phyloP scores from a whole-genome alignment of 37 sponge, comb jelly and placozoan species.

The Amphimedon queenslandica region DNA sequence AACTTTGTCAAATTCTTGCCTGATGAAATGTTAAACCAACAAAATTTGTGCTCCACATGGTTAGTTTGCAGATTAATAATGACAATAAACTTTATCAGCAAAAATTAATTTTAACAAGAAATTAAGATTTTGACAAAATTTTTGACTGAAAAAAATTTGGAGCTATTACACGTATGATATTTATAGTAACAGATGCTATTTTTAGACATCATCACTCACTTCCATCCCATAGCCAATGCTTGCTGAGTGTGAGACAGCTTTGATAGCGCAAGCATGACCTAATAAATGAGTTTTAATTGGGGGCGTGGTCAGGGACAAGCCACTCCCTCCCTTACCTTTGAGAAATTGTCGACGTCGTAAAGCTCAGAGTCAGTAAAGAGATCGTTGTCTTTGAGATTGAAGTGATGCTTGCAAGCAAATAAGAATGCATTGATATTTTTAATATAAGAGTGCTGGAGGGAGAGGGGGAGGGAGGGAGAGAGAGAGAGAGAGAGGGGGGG shows the following conservation, averaged over 20 bases:
- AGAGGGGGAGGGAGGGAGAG: neutral
- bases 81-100: too few relatives aligned
- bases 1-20: too few relatives aligned
- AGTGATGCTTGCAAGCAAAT: slow-evolving; percentile 41
- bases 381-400: slow-evolving; percentile 37
- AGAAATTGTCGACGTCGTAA: slow-evolving; percentile 77
- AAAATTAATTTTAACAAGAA: too few relatives aligned
- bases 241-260: slow-evolving; percentile 56
- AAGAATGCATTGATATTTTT: slow-evolving; percentile 77
- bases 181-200: too few relatives aligned
- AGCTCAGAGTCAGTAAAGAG: slow-evolving; percentile 74
- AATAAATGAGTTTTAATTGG: neutral
- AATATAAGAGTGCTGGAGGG: slow-evolving; percentile 57
- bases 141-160: too few relatives aligned
- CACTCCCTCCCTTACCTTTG: slow-evolving; percentile 45
- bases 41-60: too few relatives aligned
- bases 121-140: too few relatives aligned
- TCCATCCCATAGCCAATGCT: slow-evolving; percentile 60
- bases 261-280: slow-evolving; percentile 73
- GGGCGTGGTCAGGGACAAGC: neutral
- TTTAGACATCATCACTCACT: slow-evolving; percentile 41
- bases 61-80: too few relatives aligned
- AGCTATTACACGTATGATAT: too few relatives aligned
- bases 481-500: neutral
- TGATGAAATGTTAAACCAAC: too few relatives aligned